Percentiles rank a stretch among this genome's conserved stretches.
phyloP scores from a whole-genome alignment of 2,113 vertebrate genomes.

The Brachyistius frenatus region DNA sequence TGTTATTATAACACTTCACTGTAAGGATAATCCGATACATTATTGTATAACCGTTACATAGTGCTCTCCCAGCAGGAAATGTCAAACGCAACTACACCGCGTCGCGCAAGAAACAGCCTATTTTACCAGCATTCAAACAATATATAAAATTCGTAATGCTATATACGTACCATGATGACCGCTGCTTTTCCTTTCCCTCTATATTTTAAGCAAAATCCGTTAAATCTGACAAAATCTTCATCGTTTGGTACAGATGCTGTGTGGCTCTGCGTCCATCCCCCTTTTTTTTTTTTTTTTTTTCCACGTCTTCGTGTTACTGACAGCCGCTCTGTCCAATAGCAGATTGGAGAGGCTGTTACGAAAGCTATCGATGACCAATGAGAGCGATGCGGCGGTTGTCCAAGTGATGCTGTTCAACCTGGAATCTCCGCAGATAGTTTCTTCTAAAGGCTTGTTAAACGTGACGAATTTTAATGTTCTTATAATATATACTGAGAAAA shows the following conservation, averaged over 20 bases:
- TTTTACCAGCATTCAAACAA: not conserved
- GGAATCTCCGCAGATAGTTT: not conserved
- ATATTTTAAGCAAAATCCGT: constrained; percentile 44
- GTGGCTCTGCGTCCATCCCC: constrained; percentile 58
- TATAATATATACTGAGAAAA: not conserved
- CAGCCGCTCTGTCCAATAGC: constrained; percentile 75
- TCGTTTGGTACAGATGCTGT: constrained; percentile 73
- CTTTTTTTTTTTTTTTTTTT: constrained; percentile 30
- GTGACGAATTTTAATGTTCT: not conserved
- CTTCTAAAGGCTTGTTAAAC: not conserved
- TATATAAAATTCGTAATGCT: not conserved
- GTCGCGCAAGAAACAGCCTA: not conserved
- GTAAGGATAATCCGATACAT: not conserved
- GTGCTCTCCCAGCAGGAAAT: constrained; percentile 44
- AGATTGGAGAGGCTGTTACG: constrained; percentile 17
- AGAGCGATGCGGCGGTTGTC: constrained; percentile 14
- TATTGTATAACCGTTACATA: constrained; percentile 19
- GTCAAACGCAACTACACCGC: constrained; percentile 24
- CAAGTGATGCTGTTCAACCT: constrained; percentile 35
- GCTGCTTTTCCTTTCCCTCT: constrained; percentile 13
- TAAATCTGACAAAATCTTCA: constrained; percentile 56
- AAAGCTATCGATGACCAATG: constrained; percentile 37
- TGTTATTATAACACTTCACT: constrained; percentile 26
- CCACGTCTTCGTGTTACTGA: constrained; percentile 43
- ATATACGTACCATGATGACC: constrained; percentile 67